Conservation (phyloP, 1,140 invertebrate genomes). For the Heliconius nattereri region DNA sequence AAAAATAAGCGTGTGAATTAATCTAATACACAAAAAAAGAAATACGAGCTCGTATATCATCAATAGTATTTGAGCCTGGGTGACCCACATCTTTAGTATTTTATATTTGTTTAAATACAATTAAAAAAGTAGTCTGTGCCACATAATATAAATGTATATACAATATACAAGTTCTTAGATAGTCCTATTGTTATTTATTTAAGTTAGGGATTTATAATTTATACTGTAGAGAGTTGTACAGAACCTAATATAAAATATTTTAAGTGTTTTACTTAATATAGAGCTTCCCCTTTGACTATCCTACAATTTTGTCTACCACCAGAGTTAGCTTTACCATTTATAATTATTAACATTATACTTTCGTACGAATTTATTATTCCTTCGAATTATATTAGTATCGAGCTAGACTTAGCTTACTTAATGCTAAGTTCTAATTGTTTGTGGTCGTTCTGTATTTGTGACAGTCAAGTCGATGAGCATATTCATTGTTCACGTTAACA, state of each 20-base stretch:
- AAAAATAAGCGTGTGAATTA: background rate
- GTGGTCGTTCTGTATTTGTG: slow-evolving; percentile 27
- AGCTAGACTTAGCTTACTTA: background rate
- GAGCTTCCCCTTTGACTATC: slow-evolving; percentile 70
- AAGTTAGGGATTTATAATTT: slow-evolving; percentile 72
- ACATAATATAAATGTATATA: slow-evolving; percentile 72
- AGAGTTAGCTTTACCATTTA: slow-evolving; percentile 39
- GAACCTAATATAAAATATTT: slow-evolving; percentile 63
- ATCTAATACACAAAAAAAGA: background rate
- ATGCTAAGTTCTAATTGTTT: slow-evolving; percentile 18
- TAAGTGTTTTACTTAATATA: slow-evolving; percentile 70
- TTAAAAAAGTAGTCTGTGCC: slow-evolving; percentile 69
- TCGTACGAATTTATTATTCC: slow-evolving; percentile 30
- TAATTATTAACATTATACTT: slow-evolving; percentile 30
- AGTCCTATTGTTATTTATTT: slow-evolving; percentile 75
- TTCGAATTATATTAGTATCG: slow-evolving; percentile 15
- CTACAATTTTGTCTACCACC: slow-evolving; percentile 66
- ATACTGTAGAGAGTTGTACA: slow-evolving; percentile 69
- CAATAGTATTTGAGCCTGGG: background rate
- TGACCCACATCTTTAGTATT: slow-evolving; percentile 15
- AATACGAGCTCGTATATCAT: background rate
- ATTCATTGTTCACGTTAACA: slow-evolving; percentile 21
- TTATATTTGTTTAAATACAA: slow-evolving; percentile 36
- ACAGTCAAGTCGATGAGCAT: background rate
- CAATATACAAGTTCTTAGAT: slow-evolving; percentile 76